Evolutionary conservation across 2,888 invertebrate genomes (phyloP).

Genomic region (Torymus aiolomorphi): DNA sequence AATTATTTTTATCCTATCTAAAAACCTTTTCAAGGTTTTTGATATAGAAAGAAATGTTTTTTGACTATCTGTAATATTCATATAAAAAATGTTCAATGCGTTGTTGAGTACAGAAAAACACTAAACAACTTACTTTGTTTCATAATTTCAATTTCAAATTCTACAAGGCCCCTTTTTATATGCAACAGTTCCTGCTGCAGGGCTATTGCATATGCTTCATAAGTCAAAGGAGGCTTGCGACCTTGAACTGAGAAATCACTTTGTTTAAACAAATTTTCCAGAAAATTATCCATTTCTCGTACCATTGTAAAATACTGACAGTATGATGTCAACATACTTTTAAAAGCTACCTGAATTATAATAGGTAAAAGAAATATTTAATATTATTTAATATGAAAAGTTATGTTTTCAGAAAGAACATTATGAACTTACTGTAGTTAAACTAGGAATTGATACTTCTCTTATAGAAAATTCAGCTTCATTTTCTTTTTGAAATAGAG

Average conservation of each 20-base stretch:
- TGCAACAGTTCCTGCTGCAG: constrained; percentile 73
- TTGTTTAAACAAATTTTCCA: constrained; percentile 67
- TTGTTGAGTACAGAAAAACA: constrained; percentile 6
- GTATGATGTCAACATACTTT: constrained; percentile 66
- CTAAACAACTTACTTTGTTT: constrained; percentile 67
- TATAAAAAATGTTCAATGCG: constrained; percentile 3
- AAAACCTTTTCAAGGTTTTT: constrained; percentile 68
- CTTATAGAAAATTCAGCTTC: constrained; percentile 63
- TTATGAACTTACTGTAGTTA: constrained; percentile 66
- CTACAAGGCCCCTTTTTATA: constrained; percentile 71
- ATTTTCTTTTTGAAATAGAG: constrained; percentile 65
- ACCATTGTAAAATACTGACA: constrained; percentile 70
- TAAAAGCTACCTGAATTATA: constrained; percentile 67
- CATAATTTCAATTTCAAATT: constrained; percentile 73
- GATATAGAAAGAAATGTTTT: constrained; percentile 75
- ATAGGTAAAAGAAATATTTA: not conserved
- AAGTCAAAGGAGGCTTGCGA: constrained; percentile 73
- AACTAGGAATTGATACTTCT: constrained; percentile 71
- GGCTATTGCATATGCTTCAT: constrained; percentile 76
- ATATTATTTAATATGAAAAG: too few species aligned
- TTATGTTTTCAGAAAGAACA: constrained; percentile 7
- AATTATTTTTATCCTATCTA: constrained; percentile 72
- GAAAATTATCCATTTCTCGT: constrained; percentile 72
- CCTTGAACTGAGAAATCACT: constrained; percentile 45
- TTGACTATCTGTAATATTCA: constrained; percentile 66